Base-by-base conservation (phyloP, 2,888 invertebrate species). In the Perizoma affinitatum region DNA sequence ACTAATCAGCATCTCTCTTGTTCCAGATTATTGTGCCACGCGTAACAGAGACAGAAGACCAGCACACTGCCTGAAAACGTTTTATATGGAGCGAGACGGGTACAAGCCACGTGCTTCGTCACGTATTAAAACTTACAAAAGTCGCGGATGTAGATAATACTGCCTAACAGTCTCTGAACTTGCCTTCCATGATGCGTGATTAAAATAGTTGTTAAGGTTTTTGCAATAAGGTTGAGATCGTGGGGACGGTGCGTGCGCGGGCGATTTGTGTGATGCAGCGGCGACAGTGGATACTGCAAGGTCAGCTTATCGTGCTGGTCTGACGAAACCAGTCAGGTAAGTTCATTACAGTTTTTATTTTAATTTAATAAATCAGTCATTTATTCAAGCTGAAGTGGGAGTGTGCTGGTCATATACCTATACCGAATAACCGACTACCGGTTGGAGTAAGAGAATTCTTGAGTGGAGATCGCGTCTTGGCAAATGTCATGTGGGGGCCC, bases 31-130 rank as follows among this genome's bases (percentile, higher is more conserved):
- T 80, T 75, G 79, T 75, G 77, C 76, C 78, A 75, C 76, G 83
- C 72, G 79, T 79, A 81, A 86, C 66, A 80, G 82, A 80, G 86
- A 84, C 77, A 68, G 73, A 75, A 76, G 65, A 79, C 73, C 78
- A 76, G 69, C 72, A 76, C 72, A 75, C 79, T 75, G 72, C 78
- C 69, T 69, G 64, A 80, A 84, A 88, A 80, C 83, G 82, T 84
- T 83, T 89, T 90, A 90, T 90, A 90, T 90, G 90, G 90, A 90
- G 90, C 88, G 84, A 78, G 87, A 86, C 86, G 82, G 86, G 84
- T 78, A 81, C 75, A 86, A 72, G 66, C 75, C 84, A 83, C 87
- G 89, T 79, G 84, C 81, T 80, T 72, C 84, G 87, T 78, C 90
- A 83, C 88, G 86, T 69, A 79, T 73, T 68, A 82, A 75, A 80